Evolutionary conservation across 2,113 vertebrate genomes (phyloP).

Genomic region (Turdus rufiventris): DNA sequence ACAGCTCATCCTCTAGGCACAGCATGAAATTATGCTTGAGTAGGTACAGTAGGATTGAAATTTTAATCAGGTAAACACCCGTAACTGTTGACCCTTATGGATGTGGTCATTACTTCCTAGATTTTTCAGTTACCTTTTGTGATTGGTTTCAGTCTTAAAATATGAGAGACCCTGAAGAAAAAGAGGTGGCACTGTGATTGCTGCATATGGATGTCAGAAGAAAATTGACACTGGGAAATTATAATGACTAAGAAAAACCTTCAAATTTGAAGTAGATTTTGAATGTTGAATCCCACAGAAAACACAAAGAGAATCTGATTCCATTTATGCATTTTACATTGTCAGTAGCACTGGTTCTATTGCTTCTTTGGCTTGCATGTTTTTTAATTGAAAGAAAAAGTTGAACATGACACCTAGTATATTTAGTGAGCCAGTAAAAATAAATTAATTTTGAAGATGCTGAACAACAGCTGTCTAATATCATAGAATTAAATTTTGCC

Average conservation of each 20-base stretch:
- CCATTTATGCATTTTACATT: not conserved
- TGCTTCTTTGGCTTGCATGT: not conserved
- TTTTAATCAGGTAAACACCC: not conserved
- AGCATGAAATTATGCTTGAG: not conserved
- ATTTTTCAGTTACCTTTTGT: not conserved
- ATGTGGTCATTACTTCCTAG: not conserved
- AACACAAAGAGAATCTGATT: not conserved
- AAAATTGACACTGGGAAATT: not conserved
- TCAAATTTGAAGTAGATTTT: not conserved
- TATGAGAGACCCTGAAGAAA: not conserved
- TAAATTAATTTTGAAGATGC: constrained; percentile 43
- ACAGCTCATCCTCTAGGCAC: not conserved
- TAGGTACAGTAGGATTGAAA: not conserved
- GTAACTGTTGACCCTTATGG: not conserved
- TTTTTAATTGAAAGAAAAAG: not conserved
- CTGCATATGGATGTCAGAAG: not conserved
- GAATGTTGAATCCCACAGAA: not conserved
- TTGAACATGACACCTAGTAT: not conserved
- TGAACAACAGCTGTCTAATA: constrained; percentile 44
- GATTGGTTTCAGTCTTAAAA: not conserved
- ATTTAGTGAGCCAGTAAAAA: constrained; percentile 22
- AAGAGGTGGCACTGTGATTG: accelerated
- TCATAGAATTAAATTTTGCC: constrained; percentile 29
- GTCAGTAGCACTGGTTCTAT: not conserved
- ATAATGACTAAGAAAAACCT: not conserved